A percentile compares a stretch with the other conserved stretches of the same genome.
Evolutionary conservation across 37 sponge, comb jelly and placozoan genomes (phyloP).

Genomic region (Petrosia ficiformis): DNA sequence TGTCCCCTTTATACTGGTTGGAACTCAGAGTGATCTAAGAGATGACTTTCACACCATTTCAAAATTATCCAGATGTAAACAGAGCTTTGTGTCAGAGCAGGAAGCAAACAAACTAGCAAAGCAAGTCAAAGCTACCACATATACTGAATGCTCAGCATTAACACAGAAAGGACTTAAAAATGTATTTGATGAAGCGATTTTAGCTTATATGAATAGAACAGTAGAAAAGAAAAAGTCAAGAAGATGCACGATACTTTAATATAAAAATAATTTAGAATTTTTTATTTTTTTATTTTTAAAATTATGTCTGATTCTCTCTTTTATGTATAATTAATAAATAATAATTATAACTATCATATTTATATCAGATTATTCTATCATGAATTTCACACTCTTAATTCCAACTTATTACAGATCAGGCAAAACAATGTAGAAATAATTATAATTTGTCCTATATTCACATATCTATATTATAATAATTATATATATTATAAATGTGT

Average conservation of each 20-base stretch:
- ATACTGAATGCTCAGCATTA: slow-evolving; percentile 35
- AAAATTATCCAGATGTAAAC: slow-evolving; percentile 16
- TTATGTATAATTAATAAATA: no score
- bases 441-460: no score
- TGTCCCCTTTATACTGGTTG: slow-evolving; percentile 73
- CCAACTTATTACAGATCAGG: no score
- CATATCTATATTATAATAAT: no score
- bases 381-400: no score
- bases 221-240: not conserved
- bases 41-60: slow-evolving; percentile 22
- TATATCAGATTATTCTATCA: no score
- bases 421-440: no score
- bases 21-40: slow-evolving; percentile 36
- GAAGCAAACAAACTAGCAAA: slow-evolving; percentile 19
- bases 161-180: slow-evolving; percentile 45
- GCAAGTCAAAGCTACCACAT: slow-evolving; percentile 7
- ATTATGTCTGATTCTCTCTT: no score
- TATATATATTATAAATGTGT: no score
- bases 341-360: no score
- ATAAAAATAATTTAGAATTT: no score
- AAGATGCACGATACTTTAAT: no score
- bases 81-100: slow-evolving; percentile 5
- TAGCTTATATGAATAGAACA: slow-evolving; percentile 12
- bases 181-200: slow-evolving; percentile 44
- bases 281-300: not conserved